Conservation (phyloP, 1,140 invertebrate species). For the Caenorhabditis inopinata region DNA sequence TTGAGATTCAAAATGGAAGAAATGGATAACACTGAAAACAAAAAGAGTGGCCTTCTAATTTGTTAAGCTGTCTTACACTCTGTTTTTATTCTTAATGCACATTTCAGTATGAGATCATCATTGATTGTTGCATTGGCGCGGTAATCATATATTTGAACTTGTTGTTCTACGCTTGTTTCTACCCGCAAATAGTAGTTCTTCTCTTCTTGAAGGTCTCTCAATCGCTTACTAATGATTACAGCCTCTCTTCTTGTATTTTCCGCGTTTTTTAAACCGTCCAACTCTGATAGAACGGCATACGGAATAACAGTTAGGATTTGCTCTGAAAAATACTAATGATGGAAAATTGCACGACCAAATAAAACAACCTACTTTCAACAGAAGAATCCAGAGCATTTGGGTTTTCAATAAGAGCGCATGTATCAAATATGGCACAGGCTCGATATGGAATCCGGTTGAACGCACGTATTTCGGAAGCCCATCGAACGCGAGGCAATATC, state of each 20-base stretch:
- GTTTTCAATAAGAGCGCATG: background rate
- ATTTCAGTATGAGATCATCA: slow-evolving; percentile 20
- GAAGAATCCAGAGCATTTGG: background rate
- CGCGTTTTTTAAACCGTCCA: background rate
- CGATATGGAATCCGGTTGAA: background rate
- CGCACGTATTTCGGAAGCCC: background rate
- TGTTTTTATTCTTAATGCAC: background rate
- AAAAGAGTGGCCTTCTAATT: too few species aligned
- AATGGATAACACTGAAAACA: background rate
- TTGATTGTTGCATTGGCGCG: background rate
- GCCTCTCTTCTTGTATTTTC: background rate
- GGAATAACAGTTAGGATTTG: background rate
- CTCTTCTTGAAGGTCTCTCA: background rate
- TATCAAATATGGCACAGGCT: slow-evolving; percentile 20
- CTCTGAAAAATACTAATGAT: background rate
- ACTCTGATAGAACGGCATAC: background rate
- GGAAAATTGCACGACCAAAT: background rate
- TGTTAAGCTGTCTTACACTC: background rate
- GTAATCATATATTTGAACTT: background rate
- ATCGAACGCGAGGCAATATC: background rate
- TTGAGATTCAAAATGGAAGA: background rate
- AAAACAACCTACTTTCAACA: background rate
- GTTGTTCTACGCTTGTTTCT: background rate
- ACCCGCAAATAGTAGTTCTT: background rate
- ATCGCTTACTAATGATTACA: background rate